Percentiles rank a stretch among this genome's conserved stretches.
phyloP scores from a whole-genome alignment of 2,113 vertebrate genomes.

The Haplochromis vanheusdeni region DNA sequence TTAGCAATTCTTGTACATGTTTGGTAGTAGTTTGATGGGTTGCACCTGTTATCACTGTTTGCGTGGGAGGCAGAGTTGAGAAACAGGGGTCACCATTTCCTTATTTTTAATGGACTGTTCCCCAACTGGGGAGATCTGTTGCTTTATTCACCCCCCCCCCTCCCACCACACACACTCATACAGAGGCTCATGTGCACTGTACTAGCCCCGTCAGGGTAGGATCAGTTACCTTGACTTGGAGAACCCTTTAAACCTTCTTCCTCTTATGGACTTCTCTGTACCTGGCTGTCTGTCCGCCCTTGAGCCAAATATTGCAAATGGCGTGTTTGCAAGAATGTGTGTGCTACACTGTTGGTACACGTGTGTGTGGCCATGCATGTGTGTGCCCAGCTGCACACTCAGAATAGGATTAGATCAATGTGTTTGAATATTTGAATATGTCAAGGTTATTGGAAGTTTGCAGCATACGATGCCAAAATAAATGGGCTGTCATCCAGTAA shows the following conservation, averaged over 20 bases:
- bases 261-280: constrained; percentile 56
- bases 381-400: not conserved
- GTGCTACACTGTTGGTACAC: not conserved
- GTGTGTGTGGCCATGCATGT: not conserved
- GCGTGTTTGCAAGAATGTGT: not conserved
- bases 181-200: not conserved
- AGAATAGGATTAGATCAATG: constrained; percentile 61
- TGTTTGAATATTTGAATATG: constrained; percentile 55
- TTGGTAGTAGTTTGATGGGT: constrained; percentile 34
- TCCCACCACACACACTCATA: not conserved
- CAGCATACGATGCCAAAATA: constrained; percentile 16
- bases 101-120: not conserved
- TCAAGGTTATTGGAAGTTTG: constrained; percentile 48
- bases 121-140: not conserved
- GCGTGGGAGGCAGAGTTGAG: not conserved
- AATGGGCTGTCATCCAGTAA: constrained; percentile 28
- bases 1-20: constrained; percentile 50
- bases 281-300: constrained; percentile 47
- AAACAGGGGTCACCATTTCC: constrained; percentile 24
- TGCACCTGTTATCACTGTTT: not conserved
- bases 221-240: constrained; percentile 51
- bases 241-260: constrained; percentile 52
- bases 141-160: not conserved
- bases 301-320: constrained; percentile 49
- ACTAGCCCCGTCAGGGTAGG: constrained; percentile 11